Percentiles rank a stretch among this genome's conserved stretches.
These are phyloP conservation scores for Sebastes trivittatus DNA, from an alignment of 2,797 vertebrate species.

Conservation along the genomic window DNA sequence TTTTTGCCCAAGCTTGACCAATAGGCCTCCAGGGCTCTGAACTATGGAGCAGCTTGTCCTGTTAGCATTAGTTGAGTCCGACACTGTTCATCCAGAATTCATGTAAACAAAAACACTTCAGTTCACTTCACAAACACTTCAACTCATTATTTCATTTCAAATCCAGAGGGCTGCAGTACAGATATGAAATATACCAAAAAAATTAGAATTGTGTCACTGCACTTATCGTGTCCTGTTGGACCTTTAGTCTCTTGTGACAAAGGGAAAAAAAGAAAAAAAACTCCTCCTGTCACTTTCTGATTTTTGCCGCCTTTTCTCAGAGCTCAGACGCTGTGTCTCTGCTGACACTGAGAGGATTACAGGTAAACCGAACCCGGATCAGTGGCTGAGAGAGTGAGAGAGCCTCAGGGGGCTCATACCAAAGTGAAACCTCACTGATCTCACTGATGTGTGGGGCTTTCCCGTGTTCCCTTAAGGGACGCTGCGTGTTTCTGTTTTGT, in stretches of 20 bases:
- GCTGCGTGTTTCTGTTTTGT: neutral
- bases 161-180: neutral
- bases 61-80: no score
- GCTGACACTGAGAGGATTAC: conserved; percentile 58
- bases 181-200: neutral
- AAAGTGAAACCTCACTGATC: conserved; percentile 41
- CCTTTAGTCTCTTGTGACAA: conserved; percentile 20
- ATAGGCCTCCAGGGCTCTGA: neutral
- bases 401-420: conserved; percentile 53
- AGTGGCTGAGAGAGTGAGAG: conserved; percentile 11
- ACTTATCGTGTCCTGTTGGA: neutral
- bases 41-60: no score
- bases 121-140: no score
- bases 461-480: neutral
- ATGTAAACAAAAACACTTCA: no score
- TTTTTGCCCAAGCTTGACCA: neutral
- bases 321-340: conserved; percentile 38
- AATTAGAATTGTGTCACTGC: neutral
- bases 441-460: conserved; percentile 25
- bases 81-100: no score
- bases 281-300: conserved; percentile 13
- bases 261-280: neutral
- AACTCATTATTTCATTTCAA: neutral
- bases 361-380: conserved; percentile 60
- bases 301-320: conserved; percentile 3